Evolutionary conservation across 2,797 vertebrate species (phyloP).

Genomic region (Synaphobranchus kaupii): DNA sequence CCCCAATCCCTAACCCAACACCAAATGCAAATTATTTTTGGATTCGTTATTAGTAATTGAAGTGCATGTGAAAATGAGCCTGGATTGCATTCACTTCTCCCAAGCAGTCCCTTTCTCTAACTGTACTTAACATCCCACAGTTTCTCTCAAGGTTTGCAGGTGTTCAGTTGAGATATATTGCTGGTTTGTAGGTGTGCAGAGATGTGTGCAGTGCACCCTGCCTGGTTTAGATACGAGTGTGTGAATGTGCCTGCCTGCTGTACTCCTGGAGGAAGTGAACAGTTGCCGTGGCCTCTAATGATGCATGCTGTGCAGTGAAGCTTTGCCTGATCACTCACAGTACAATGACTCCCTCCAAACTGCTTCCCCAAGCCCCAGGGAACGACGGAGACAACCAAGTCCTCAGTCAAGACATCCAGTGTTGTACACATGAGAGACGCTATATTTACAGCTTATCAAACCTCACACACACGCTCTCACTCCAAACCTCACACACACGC

Average conservation of each 20-base stretch:
- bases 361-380: background rate
- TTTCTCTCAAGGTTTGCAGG: background rate
- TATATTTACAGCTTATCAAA: background rate
- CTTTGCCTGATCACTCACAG: background rate
- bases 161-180: background rate
- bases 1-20: background rate
- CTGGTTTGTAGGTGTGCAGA: background rate
- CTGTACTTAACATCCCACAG: background rate
- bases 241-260: background rate
- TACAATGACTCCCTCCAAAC: background rate
- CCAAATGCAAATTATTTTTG: background rate
- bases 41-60: background rate
- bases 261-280: background rate
- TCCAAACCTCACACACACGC: background rate
- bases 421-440: background rate
- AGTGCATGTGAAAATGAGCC: background rate
- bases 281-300: background rate
- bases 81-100: background rate
- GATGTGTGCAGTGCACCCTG: background rate
- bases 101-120: background rate
- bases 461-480: background rate
- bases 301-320: background rate
- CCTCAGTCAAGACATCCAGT: conserved; percentile 10
- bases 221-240: background rate
- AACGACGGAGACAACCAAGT: background rate